Conservation (phyloP, 2,113 vertebrate species). For the Notiomystis cincta region DNA sequence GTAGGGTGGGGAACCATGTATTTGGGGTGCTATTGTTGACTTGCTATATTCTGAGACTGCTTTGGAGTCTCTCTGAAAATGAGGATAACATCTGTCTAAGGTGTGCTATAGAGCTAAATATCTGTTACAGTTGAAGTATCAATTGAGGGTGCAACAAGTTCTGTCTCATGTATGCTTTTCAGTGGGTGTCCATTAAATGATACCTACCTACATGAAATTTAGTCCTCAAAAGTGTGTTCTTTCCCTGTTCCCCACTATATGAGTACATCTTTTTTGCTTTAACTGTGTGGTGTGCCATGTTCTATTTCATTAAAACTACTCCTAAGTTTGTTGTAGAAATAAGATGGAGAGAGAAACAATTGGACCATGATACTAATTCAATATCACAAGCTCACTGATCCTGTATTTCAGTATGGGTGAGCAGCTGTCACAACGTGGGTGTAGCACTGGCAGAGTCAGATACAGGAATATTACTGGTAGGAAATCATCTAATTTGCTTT, state of each 20-base stretch:
- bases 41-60: not conserved
- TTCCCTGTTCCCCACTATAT: not conserved
- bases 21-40: not conserved
- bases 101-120: not conserved
- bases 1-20: not conserved
- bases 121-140: not conserved
- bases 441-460: not conserved
- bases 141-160: not conserved
- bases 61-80: not conserved
- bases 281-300: not conserved
- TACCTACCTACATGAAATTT: not conserved
- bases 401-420: not conserved
- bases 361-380: not conserved
- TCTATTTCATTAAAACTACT: not conserved
- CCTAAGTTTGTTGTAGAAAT: not conserved
- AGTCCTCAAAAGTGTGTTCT: not conserved
- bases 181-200: not conserved
- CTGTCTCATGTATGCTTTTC: not conserved
- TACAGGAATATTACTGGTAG: not conserved
- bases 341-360: not conserved
- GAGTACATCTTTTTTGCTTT: not conserved
- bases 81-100: not conserved
- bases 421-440: not conserved
- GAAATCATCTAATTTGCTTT: not conserved
- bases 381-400: rapidly evolving